phyloP scores from a whole-genome alignment of 2,113 vertebrate genomes.

The Corydoras maculifer region DNA sequence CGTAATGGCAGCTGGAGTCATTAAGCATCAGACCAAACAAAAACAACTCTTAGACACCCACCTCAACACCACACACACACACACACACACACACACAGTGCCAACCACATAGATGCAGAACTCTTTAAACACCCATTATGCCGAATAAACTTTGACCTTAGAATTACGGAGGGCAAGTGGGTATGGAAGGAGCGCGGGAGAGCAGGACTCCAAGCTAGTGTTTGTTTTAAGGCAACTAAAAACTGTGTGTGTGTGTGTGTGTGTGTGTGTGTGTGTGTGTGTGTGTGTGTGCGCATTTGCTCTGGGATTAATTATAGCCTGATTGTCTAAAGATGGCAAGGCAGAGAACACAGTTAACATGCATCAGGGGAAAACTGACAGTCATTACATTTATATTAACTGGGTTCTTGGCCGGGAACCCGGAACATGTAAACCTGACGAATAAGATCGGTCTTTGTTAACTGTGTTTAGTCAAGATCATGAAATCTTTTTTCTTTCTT shows the following conservation, averaged over 20 bases:
- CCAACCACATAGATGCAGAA: background rate
- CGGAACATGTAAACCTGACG: no score
- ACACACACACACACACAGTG: constrained; percentile 1
- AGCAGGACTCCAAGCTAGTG: background rate
- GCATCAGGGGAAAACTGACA: no score
- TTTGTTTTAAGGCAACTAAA: background rate
- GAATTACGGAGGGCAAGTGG: background rate
- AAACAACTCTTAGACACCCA: background rate
- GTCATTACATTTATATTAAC: no score
- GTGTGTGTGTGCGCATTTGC: no score
- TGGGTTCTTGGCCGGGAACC: no score
- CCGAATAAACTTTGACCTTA: constrained; percentile 3
- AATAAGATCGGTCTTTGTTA: no score
- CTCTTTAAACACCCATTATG: background rate
- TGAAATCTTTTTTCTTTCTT: no score
- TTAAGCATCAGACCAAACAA: constrained; percentile 5
- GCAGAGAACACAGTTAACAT: no score
- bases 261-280: constrained; percentile 5
- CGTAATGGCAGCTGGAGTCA: background rate
- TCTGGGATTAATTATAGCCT: no score
- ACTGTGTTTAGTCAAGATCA: no score
- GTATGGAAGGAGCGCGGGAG: background rate
- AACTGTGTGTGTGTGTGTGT: constrained; percentile 6
- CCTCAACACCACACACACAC: constrained; percentile 7
- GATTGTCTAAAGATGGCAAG: no score